These are phyloP conservation scores for Drosophila siamana DNA, from an alignment of 2,888 invertebrate species.

Conservation along the genomic window DNA sequence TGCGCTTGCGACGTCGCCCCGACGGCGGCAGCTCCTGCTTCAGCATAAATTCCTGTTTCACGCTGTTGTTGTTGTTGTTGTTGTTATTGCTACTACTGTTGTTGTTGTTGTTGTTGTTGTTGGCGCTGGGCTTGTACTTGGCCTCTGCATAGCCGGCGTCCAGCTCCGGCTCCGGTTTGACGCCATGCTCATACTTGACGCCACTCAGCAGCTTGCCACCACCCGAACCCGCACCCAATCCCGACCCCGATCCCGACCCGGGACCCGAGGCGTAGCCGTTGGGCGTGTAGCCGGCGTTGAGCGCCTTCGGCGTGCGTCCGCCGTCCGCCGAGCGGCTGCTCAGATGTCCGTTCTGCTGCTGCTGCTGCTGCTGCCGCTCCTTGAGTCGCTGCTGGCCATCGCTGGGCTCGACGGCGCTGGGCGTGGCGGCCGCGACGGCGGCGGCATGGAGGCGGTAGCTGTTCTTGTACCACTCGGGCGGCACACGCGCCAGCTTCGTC, in stretches of 20 bases:
- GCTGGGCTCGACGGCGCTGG: slow-evolving; percentile 43
- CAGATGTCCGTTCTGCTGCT: slow-evolving; percentile 74
- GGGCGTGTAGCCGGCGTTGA: slow-evolving; percentile 38
- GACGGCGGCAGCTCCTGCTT: slow-evolving; percentile 72
- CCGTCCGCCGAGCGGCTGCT: slow-evolving; percentile 73
- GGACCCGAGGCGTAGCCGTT: slow-evolving; percentile 54
- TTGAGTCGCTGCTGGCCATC: slow-evolving; percentile 35
- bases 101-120: slow-evolving; percentile 4
- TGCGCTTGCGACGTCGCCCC: slow-evolving; percentile 81
- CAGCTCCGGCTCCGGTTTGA: slow-evolving; percentile 79
- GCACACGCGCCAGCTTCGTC: slow-evolving; percentile 78
- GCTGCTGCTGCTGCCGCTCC: slow-evolving; percentile 30
- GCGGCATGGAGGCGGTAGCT: slow-evolving; percentile 70
- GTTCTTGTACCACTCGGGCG: slow-evolving; percentile 81
- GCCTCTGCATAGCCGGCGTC: slow-evolving; percentile 68
- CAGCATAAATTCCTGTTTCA: slow-evolving; percentile 79
- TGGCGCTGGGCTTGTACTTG: slow-evolving; percentile 68
- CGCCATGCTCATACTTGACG: slow-evolving; percentile 81
- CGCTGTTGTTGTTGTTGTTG: slow-evolving; percentile 77
- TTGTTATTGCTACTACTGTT: not conserved
- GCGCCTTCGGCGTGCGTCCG: slow-evolving; percentile 73
- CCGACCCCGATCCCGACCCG: not conserved
- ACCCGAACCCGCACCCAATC: too few relatives aligned
- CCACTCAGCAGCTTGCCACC: slow-evolving; percentile 39
- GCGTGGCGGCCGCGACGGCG: slow-evolving; percentile 59